A percentile compares a stretch with the other conserved stretches of the same genome.
phyloP scores from a whole-genome alignment of 2,888 invertebrate genomes.

The Pammene fasciana region DNA sequence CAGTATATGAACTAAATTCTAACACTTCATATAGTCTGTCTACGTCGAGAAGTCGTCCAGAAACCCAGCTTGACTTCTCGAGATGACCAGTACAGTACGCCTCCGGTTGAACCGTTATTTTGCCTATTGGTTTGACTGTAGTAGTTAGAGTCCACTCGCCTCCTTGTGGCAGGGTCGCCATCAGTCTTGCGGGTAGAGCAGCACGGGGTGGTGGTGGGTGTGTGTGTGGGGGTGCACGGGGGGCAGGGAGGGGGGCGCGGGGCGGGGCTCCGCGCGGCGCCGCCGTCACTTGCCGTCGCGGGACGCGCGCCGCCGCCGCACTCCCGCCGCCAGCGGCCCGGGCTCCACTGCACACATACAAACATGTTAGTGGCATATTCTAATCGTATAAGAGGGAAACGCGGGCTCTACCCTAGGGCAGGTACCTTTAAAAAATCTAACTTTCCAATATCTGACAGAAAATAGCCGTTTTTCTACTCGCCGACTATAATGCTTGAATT shows the following conservation, averaged over 20 bases:
- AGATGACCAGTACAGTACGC: too few relatives aligned
- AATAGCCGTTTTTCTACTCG: too few relatives aligned
- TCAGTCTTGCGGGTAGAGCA: constrained; percentile 43
- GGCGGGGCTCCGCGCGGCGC: constrained; percentile 81
- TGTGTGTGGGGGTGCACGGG: constrained; percentile 69
- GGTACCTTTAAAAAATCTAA: too few relatives aligned
- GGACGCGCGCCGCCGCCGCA: constrained; percentile 85
- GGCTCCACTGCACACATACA: constrained; percentile 61
- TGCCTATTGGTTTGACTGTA: too few relatives aligned
- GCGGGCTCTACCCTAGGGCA: too few relatives aligned
- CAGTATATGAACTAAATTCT: background rate
- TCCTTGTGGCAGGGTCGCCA: constrained; percentile 4
- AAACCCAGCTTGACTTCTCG: too few relatives aligned
- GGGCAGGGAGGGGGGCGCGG: constrained; percentile 69
- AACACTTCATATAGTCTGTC: background rate
- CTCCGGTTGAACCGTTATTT: too few relatives aligned
- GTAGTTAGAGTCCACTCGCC: too few relatives aligned
- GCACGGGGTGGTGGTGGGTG: constrained; percentile 49
- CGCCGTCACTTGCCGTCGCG: constrained; percentile 90
- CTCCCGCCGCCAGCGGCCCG: constrained; percentile 57
- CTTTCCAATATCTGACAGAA: too few relatives aligned
- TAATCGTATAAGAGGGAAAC: too few relatives aligned
- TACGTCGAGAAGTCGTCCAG: background rate
- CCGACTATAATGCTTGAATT: too few relatives aligned
- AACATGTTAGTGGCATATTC: background rate